phyloP scores from a whole-genome alignment of 35 echinoderm and acorn worm genomes.

The Diadema setosum region DNA sequence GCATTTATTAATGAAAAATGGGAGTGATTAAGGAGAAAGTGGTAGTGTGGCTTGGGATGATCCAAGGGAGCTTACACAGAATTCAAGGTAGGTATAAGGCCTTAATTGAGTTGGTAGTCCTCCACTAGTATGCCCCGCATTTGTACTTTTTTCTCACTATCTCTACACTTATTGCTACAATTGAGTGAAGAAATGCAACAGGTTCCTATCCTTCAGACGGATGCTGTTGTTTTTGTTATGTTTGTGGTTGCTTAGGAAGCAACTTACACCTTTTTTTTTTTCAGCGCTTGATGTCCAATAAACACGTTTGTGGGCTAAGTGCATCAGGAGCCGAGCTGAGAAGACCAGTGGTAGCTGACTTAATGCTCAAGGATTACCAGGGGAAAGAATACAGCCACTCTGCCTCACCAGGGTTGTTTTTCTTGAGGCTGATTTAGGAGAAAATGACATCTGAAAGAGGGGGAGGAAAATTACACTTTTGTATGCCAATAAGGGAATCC shows the following conservation, averaged over 20 bases:
- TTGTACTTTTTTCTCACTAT: neutral
- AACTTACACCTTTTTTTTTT: neutral
- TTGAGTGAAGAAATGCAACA: no score
- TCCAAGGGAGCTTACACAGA: neutral
- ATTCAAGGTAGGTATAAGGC: slow-evolving; percentile 13
- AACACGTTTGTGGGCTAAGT: neutral
- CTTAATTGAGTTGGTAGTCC: slow-evolving; percentile 22
- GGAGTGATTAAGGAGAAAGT: neutral
- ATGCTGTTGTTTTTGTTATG: no score
- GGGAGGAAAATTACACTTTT: slow-evolving; percentile 35
- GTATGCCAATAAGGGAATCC: slow-evolving; percentile 21
- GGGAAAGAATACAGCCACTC: neutral
- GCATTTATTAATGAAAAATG: slow-evolving; percentile 20
- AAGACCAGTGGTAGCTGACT: neutral
- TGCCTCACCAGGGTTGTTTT: neutral
- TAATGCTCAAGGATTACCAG: neutral
- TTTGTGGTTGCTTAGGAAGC: neutral
- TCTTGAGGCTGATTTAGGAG: neutral
- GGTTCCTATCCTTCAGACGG: neutral
- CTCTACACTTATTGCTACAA: slow-evolving; percentile 9
- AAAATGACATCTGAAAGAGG: neutral
- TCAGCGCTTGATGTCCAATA: neutral
- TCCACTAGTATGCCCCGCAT: neutral
- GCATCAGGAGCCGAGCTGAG: slow-evolving; percentile 10
- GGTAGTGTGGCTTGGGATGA: neutral